These are phyloP conservation scores for Laspeyria flexula DNA, from an alignment of 2,888 invertebrate genomes.

Conservation along the genomic window DNA sequence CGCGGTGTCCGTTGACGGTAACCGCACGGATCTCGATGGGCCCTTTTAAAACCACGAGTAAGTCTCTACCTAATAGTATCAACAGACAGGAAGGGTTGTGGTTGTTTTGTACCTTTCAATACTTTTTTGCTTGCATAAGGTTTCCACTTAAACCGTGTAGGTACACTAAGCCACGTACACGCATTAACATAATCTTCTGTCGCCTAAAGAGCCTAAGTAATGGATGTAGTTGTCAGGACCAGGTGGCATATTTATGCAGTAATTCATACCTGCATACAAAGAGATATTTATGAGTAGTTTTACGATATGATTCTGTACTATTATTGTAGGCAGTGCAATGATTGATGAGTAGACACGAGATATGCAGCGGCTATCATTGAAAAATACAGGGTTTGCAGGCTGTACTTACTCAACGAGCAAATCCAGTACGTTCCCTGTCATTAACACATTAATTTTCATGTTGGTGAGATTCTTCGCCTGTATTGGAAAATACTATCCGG, in stretches of 20 bases:
- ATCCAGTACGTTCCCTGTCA: constrained; percentile 35
- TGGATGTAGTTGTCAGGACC: constrained; percentile 21
- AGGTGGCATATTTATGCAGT: constrained; percentile 26
- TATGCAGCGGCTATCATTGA: constrained; percentile 33
- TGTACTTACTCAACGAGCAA: constrained; percentile 38
- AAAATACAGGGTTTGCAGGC: constrained; percentile 38
- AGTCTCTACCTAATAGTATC: constrained; percentile 40
- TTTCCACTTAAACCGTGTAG: constrained; percentile 25
- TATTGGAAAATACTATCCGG: constrained; percentile 52
- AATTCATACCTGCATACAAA: constrained; percentile 27
- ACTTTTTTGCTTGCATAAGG: constrained; percentile 32
- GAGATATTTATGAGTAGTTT: constrained; percentile 28
- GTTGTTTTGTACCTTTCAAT: constrained; percentile 27
- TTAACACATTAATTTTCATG: constrained; percentile 57
- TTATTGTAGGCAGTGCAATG: constrained; percentile 33
- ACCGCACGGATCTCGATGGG: constrained; percentile 65
- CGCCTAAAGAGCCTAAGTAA: constrained; percentile 24
- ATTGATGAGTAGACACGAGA: constrained; percentile 34
- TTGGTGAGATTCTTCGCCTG: constrained; percentile 46
- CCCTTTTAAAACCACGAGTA: constrained; percentile 60
- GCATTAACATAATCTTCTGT: constrained; percentile 31
- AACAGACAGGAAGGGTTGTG: constrained; percentile 34
- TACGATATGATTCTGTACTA: constrained; percentile 40
- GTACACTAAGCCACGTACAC: constrained; percentile 3
- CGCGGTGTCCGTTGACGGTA: constrained; percentile 76